These are phyloP conservation scores for Drosophila melanica DNA, from an alignment of 1,140 invertebrate genomes.

Conservation along the genomic window DNA sequence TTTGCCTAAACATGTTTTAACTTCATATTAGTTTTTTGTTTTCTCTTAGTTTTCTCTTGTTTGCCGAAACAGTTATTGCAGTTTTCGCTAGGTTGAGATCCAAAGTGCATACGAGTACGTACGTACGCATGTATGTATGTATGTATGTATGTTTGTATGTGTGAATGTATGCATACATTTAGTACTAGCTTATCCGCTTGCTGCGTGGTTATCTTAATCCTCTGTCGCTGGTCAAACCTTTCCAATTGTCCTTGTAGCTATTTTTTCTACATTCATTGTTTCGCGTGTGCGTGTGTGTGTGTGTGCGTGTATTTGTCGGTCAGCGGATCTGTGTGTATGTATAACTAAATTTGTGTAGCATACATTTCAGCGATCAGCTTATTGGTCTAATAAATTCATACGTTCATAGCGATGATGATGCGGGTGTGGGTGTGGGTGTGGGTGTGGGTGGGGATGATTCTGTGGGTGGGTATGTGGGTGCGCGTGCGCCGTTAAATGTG, in stretches of 20 bases:
- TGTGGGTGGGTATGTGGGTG: slow-evolving; percentile 21
- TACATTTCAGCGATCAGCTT: slow-evolving; percentile 50
- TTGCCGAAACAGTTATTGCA: slow-evolving; percentile 31
- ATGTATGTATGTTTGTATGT: slow-evolving; percentile 1
- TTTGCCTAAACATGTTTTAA: slow-evolving; percentile 78
- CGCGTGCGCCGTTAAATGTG: slow-evolving; percentile 14
- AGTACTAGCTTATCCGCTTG: slow-evolving; percentile 5
- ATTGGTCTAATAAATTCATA: slow-evolving; percentile 82
- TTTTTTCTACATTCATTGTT: slow-evolving; percentile 10
- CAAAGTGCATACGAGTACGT: slow-evolving; percentile 32
- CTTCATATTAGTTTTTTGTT: slow-evolving; percentile 32
- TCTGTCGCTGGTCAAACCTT: slow-evolving; percentile 1
- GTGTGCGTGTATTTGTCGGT: slow-evolving; percentile 10
- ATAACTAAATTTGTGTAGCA: slow-evolving; percentile 26
- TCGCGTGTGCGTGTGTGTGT: not conserved
- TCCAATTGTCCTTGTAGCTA: slow-evolving; percentile 1
- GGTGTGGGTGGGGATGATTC: slow-evolving; percentile 17
- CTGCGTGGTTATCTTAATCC: slow-evolving; percentile 4
- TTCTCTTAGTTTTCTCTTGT: slow-evolving; percentile 32
- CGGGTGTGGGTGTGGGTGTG: slow-evolving; percentile 43
- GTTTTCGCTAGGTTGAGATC: slow-evolving; percentile 40
- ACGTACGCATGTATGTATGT: slow-evolving; percentile 16
- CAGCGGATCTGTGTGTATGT: not conserved
- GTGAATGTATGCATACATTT: not conserved
- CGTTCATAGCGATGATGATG: slow-evolving; percentile 73